These are phyloP conservation scores for Drosophila mauritiana DNA, from an alignment of 1,140 invertebrate species.

Conservation along the genomic window DNA sequence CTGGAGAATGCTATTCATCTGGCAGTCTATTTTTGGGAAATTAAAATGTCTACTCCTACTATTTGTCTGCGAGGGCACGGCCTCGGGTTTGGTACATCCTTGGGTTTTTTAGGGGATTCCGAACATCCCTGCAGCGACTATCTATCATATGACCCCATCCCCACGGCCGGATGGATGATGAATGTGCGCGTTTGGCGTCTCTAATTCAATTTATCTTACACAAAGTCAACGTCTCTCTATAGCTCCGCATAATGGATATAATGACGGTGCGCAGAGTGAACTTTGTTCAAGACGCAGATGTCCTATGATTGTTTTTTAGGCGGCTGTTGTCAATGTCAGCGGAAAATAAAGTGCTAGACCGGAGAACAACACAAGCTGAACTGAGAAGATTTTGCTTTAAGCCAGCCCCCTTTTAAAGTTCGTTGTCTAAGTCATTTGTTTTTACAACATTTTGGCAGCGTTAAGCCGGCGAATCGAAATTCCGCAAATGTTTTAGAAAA, in stretches of 20 bases:
- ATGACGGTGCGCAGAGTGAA: conserved; percentile 48
- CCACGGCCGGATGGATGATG: conserved; percentile 57
- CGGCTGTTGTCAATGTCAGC: conserved; percentile 37
- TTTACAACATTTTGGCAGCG: conserved; percentile 19
- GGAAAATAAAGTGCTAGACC: conserved; percentile 3
- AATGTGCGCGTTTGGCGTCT: conserved; percentile 77
- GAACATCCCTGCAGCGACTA: conserved; percentile 48
- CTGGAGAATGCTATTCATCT: conserved; percentile 50
- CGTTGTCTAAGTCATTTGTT: conserved; percentile 38
- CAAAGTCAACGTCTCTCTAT: conserved; percentile 63
- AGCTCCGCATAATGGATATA: conserved; percentile 58
- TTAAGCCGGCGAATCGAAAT: conserved; percentile 14
- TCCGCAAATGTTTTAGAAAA: conserved; percentile 16
- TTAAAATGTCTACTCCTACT: conserved; percentile 82
- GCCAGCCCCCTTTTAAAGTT: conserved; percentile 2
- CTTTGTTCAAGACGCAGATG: conserved; percentile 59
- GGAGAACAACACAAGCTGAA: conserved; percentile 12
- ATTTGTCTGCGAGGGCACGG: conserved; percentile 60
- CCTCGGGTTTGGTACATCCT: conserved; percentile 21
- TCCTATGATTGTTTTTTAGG: conserved; percentile 59
- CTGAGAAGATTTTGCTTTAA: not conserved
- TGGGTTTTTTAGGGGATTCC: conserved; percentile 52
- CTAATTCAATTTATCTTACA: conserved; percentile 82
- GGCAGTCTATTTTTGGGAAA: conserved; percentile 71
- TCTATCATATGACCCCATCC: conserved; percentile 62